Evolutionary conservation across 2,888 invertebrate species (phyloP), one percentile per base, ranked within the genome.

Genomic region (Ophion ellenae): DNA sequence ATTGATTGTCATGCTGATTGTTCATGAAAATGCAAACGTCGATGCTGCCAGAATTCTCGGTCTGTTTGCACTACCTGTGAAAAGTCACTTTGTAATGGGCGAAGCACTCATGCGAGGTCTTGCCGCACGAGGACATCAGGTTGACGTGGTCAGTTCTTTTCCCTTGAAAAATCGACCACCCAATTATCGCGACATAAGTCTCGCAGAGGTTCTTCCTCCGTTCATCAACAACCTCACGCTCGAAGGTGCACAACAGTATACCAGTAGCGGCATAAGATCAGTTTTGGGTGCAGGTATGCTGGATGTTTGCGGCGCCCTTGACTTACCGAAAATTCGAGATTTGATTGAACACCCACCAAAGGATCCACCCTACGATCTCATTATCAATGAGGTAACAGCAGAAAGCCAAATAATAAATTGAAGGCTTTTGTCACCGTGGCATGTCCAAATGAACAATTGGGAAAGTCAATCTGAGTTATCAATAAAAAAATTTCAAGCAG

Each of bases 21-120:
- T 75, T 71, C 45, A 20, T 40, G 69, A 82, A 32, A 47, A 53
- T 67, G 53, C 66, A 53, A 47, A 36, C 66, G 40, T 45, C 20
- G 53, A 77, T 5, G 81, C 71, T 11, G 71, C 85, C 4, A 81
- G 93, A 83, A 95, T 95, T 82, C 90, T 95, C 11, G 95, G 94
- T 0, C 64, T 95, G 0, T 95, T 94, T 80, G 93, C 94, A 0
- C 90, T 95, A 78, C 93, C 94, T 6, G 94, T 94, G 0, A 94
- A 92, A 81, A 95, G 95, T 71, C 95, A 95, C 79, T 95, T 94
- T 76, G 92, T 94, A 81, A 94, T 95, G 93, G 92, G 92, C 66
- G 94, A 93, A 45, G 89, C 93, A 0, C 75, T 95, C 57, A 92
- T 95, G 73, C 93, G 92, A 45, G 94, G 93, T 11, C 92, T 96